A percentile compares a stretch with the other conserved stretches of the same genome.
phyloP scores from a whole-genome alignment of 2,888 invertebrate genomes.

The Lordiphosa fenestrarum region DNA sequence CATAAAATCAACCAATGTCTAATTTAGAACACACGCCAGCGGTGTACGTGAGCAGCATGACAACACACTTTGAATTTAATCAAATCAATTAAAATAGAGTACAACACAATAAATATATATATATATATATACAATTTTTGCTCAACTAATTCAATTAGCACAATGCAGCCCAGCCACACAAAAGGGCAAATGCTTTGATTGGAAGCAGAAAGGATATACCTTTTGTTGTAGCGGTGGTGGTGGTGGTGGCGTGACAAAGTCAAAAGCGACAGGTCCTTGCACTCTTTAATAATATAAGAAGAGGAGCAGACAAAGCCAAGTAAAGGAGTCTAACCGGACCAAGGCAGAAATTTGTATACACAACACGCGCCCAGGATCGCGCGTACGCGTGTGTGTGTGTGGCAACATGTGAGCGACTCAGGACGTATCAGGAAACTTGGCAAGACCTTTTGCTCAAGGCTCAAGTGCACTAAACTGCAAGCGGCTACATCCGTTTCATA shows the following conservation, averaged over 20 bases:
- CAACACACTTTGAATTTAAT: conserved; percentile 50
- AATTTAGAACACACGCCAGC: conserved; percentile 37
- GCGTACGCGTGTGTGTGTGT: conserved; percentile 40
- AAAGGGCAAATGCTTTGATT: conserved; percentile 20
- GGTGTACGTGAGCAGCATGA: conserved; percentile 50
- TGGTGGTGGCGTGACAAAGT: conserved; percentile 13
- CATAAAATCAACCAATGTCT: conserved; percentile 47
- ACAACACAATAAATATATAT: conserved; percentile 49
- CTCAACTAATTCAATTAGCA: conserved; percentile 69
- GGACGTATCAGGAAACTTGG: conserved; percentile 44
- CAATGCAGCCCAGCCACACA: conserved; percentile 48
- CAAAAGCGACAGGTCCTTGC: conserved; percentile 67
- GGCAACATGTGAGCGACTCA: conserved; percentile 12
- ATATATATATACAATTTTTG: conserved; percentile 42
- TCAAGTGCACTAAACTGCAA: conserved; percentile 75
- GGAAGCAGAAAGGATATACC: conserved; percentile 15
- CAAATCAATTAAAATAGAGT: conserved; percentile 28
- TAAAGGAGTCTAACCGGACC: conserved; percentile 29
- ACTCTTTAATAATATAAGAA: conserved; percentile 37
- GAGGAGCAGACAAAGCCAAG: conserved; percentile 9
- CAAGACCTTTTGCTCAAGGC: conserved; percentile 59
- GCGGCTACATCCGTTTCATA: conserved; percentile 74
- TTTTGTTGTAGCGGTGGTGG: conserved; percentile 43
- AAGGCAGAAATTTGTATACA: conserved; percentile 39
- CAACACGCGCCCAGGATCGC: conserved; percentile 35